A percentile compares a stretch with the other conserved stretches of the same genome.
phyloP scores from a whole-genome alignment of 1,140 invertebrate genomes.

The Neodiprion pinetum region DNA sequence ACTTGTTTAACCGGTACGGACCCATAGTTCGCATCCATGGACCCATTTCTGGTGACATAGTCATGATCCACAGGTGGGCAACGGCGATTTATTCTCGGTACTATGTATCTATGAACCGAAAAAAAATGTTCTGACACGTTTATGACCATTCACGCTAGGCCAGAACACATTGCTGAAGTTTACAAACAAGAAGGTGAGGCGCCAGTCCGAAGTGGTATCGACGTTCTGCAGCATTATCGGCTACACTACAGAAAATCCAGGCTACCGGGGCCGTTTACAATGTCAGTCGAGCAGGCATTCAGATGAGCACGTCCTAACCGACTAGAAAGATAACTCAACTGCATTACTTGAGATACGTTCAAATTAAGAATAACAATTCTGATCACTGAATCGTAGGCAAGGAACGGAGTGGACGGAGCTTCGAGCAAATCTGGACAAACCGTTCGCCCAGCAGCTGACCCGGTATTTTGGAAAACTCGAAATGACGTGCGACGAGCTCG shows the following conservation, averaged over 20 bases:
- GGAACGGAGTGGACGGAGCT: slow-evolving; percentile 66
- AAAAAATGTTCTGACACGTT: background rate
- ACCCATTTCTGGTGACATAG: slow-evolving; percentile 66
- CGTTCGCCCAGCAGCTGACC: slow-evolving; percentile 57
- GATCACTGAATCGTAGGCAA: slow-evolving; percentile 44
- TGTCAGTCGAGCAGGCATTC: slow-evolving; percentile 55
- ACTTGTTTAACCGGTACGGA: slow-evolving; percentile 69
- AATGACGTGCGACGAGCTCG: slow-evolving; percentile 58
- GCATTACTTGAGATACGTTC: no score
- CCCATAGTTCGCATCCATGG: slow-evolving; percentile 69
- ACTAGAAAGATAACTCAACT: no score
- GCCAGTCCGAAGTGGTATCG: slow-evolving; percentile 67
- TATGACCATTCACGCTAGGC: slow-evolving; percentile 47
- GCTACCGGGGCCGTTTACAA: slow-evolving; percentile 64
- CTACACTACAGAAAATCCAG: slow-evolving; percentile 62
- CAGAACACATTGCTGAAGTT: slow-evolving; percentile 68
- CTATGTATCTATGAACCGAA: slow-evolving; percentile 6
- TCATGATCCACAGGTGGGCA: slow-evolving; percentile 59
- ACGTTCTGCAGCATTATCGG: slow-evolving; percentile 69
- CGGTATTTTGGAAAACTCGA: slow-evolving; percentile 51
- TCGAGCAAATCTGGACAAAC: slow-evolving; percentile 57
- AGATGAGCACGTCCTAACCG: no score
- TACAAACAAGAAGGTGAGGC: slow-evolving; percentile 65
- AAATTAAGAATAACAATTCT: background rate
- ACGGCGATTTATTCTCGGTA: background rate